Conservation (phyloP, 2,888 invertebrate species). For the Plebejus melissa region DNA sequence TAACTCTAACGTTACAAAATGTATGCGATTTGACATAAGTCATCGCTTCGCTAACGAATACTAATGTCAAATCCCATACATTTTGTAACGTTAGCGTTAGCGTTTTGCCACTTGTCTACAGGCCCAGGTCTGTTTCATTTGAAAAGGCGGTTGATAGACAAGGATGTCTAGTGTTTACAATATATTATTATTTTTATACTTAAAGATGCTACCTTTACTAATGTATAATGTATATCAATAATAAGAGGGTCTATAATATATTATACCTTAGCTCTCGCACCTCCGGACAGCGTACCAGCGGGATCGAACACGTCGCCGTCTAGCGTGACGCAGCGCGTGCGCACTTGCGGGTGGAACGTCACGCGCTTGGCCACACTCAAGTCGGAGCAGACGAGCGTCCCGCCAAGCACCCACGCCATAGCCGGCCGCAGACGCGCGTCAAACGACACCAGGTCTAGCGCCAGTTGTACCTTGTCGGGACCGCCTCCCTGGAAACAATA, state of each 20-base stretch:
- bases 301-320: conserved; percentile 97
- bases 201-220: too few relatives aligned
- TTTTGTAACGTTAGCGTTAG: too few relatives aligned
- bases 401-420: conserved; percentile 94
- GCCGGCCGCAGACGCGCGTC: conserved; percentile 82
- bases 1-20: too few relatives aligned
- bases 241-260: neutral
- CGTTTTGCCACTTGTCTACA: too few relatives aligned
- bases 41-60: too few relatives aligned
- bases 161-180: neutral
- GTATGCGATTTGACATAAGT: too few relatives aligned
- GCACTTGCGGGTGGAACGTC: conserved; percentile 85
- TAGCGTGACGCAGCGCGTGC: conserved; percentile 88
- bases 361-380: conserved; percentile 89
- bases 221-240: too few relatives aligned
- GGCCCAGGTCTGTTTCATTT: too few relatives aligned
- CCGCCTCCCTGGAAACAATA: conserved; percentile 75
- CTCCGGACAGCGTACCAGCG: conserved; percentile 93
- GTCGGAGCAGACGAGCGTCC: conserved; percentile 89
- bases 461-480: conserved; percentile 87
- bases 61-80: too few relatives aligned
- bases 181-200: too few relatives aligned
- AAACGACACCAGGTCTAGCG: conserved; percentile 88
- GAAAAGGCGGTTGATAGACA: neutral
- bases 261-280: conserved; percentile 80